Evolutionary conservation across 2,113 vertebrate species (phyloP).

Genomic region (Ariopsis seemanni): DNA sequence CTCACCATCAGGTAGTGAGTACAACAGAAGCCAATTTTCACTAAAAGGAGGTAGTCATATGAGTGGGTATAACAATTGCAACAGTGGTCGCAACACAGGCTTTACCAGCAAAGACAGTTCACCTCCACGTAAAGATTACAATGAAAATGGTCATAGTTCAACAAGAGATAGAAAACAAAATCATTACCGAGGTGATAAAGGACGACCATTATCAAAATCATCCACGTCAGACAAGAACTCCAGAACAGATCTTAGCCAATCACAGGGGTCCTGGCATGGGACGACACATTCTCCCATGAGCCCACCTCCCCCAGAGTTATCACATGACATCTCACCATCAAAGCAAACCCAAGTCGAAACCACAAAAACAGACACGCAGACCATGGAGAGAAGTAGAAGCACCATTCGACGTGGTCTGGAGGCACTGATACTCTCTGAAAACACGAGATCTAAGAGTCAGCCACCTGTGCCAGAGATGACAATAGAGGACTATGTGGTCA

Average conservation of each 20-base stretch:
- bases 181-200: conserved; percentile 17
- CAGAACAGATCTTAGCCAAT: conserved; percentile 50
- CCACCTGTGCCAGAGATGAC: conserved; percentile 70
- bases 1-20: conserved; percentile 62
- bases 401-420: conserved; percentile 66
- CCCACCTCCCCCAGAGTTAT: conserved; percentile 48
- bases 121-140: conserved; percentile 22
- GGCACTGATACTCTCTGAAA: conserved; percentile 66
- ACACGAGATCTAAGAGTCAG: conserved; percentile 43
- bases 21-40: conserved; percentile 48
- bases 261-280: conserved; percentile 64
- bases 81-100: conserved; percentile 34
- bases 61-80: conserved; percentile 37
- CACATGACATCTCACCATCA: conserved; percentile 55
- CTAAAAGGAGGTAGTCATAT: conserved; percentile 53
- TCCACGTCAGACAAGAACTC: conserved; percentile 22
- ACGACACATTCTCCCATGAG: conserved; percentile 63
- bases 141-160: conserved; percentile 23
- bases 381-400: conserved; percentile 63
- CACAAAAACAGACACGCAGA: conserved; percentile 50
- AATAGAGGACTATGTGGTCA: conserved; percentile 84
- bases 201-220: conserved; percentile 10
- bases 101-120: conserved; percentile 50
- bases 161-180: conserved; percentile 9
- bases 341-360: conserved; percentile 48